Evolutionary conservation across 2,113 vertebrate genomes (phyloP).

Genomic region (Synodontis membranacea): DNA sequence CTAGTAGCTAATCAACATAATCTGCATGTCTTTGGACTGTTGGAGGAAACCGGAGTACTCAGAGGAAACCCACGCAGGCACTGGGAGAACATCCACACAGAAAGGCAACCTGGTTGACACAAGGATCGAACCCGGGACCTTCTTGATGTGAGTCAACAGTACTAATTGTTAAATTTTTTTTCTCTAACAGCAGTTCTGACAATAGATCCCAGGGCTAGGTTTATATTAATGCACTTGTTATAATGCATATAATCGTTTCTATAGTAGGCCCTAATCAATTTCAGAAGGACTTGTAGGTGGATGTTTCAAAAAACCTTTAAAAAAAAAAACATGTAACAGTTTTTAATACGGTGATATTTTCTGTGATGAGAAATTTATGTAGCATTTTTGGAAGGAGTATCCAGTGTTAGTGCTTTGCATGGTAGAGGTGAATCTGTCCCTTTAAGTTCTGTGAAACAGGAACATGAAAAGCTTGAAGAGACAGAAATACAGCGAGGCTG

Average conservation of each 20-base stretch:
- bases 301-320: not conserved
- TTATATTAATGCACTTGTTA: not conserved
- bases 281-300: not conserved
- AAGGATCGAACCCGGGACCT: no score
- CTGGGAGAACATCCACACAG: no score
- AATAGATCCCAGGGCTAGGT: not conserved
- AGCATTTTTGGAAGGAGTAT: not conserved
- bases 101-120: no score
- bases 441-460: not conserved
- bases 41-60: no score
- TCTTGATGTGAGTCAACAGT: no score
- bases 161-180: no score
- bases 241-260: not conserved
- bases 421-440: not conserved
- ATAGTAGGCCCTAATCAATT: not conserved
- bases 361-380: not conserved
- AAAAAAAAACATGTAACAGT: not conserved
- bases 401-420: not conserved
- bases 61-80: no score
- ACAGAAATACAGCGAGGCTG: not conserved
- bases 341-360: not conserved
- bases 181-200: not conserved
- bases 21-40: no score
- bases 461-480: not conserved
- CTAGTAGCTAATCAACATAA: no score